These are phyloP conservation scores for Melanerpes formicivorus DNA, from an alignment of 2,113 vertebrate species.

Conservation along the genomic window DNA sequence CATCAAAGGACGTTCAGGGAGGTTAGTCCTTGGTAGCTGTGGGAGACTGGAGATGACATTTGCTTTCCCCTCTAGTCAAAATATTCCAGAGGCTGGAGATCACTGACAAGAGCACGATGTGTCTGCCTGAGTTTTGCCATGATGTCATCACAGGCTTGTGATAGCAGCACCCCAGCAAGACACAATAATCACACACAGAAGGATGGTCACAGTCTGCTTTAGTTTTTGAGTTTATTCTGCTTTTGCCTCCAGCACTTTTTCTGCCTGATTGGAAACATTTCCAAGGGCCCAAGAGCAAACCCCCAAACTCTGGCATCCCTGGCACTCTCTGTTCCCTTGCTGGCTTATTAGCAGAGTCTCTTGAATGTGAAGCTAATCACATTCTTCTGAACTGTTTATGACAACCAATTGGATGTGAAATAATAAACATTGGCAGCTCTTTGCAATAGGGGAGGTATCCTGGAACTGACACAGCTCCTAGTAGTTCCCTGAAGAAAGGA, in stretches of 20 bases:
- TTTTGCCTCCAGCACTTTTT: constrained; percentile 9
- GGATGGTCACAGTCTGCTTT: background rate
- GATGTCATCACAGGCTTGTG: constrained; percentile 12
- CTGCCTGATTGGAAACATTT: constrained; percentile 9
- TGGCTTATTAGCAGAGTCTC: background rate
- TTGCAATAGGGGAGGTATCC: background rate
- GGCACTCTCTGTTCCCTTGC: background rate
- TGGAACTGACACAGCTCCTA: background rate
- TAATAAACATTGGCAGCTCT: constrained; percentile 31
- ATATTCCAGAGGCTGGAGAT: constrained; percentile 45
- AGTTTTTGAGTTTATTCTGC: constrained; percentile 16
- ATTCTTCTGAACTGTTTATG: constrained; percentile 45
- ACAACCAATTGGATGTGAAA: constrained; percentile 29
- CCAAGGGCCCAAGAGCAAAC: background rate
- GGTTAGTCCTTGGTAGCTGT: constrained; percentile 18
- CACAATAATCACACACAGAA: constrained; percentile 9
- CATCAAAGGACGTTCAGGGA: constrained; percentile 18
- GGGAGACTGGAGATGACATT: background rate
- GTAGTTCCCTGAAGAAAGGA: constrained; percentile 16
- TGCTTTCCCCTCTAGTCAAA: constrained; percentile 64
- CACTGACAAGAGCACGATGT: constrained; percentile 40
- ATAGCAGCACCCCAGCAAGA: constrained; percentile 20
- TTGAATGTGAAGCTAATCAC: constrained; percentile 37
- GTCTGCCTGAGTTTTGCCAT: constrained; percentile 58
- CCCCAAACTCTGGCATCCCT: background rate